phyloP scores from a whole-genome alignment of 1,140 invertebrate species.

The Heliconius melpomene region DNA sequence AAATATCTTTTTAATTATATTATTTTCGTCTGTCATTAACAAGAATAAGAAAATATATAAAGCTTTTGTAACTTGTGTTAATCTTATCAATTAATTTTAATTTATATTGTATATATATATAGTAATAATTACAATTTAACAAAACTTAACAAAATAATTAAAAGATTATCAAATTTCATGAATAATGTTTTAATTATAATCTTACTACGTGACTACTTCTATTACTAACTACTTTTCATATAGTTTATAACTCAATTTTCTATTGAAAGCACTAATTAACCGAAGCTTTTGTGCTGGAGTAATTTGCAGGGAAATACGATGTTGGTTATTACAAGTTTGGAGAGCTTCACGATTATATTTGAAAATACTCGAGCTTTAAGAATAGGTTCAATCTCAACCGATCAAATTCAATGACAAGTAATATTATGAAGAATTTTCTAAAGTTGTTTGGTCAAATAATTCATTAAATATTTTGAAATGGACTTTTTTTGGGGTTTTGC shows the following conservation, averaged over 20 bases:
- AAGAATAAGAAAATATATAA: no score
- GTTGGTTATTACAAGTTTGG: conserved; percentile 12
- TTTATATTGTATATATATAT: no score
- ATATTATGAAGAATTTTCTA: neutral
- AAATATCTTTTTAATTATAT: neutral
- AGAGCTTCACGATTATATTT: neutral
- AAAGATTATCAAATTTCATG: neutral
- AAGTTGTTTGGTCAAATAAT: neutral
- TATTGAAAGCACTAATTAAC: conserved; percentile 14
- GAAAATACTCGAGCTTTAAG: neutral
- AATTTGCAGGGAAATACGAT: conserved; percentile 7
- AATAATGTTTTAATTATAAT: neutral
- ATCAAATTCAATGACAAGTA: neutral
- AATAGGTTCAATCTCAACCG: conserved; percentile 5
- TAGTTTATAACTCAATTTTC: conserved; percentile 16
- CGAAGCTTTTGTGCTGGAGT: conserved; percentile 9
- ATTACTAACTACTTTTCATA: conserved; percentile 2
- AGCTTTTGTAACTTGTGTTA: no score
- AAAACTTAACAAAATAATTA: no score
- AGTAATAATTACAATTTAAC: no score
- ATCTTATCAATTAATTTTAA: no score
- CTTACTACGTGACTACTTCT: conserved; percentile 3
- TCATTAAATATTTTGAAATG: neutral
- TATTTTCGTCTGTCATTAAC: no score
- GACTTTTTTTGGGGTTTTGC: neutral